Conservation (phyloP, 1,140 invertebrate species). For the Leucophenga varia region DNA sequence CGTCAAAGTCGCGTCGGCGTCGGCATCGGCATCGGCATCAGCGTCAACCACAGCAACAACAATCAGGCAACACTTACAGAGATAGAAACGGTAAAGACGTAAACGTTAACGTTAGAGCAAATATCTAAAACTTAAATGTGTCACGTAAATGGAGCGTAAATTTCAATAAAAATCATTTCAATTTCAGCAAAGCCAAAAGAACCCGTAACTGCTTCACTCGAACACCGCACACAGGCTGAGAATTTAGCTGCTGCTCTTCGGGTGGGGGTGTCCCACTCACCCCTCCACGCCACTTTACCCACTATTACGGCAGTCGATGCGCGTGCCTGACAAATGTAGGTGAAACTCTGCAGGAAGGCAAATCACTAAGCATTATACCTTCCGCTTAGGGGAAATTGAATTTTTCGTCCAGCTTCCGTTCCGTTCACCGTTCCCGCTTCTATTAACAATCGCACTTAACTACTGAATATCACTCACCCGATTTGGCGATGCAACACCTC, state of each 20-base stretch:
- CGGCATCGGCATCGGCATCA: too few species aligned
- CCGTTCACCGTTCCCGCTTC: slow-evolving; percentile 8
- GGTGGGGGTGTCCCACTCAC: too few species aligned
- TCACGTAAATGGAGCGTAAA: slow-evolving; percentile 54
- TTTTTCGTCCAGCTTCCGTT: slow-evolving; percentile 21
- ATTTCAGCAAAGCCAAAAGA: slow-evolving; percentile 42
- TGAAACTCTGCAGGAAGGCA: slow-evolving; percentile 20
- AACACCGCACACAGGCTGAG: too few species aligned
- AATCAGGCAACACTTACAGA: slow-evolving; percentile 31
- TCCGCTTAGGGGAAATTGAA: slow-evolving; percentile 47
- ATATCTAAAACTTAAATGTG: slow-evolving; percentile 53
- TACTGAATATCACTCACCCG: slow-evolving; percentile 60
- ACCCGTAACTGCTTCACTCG: slow-evolving; percentile 30
- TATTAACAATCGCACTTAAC: slow-evolving; percentile 18
- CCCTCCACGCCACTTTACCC: too few species aligned
- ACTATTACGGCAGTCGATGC: slow-evolving; percentile 4
- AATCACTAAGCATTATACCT: slow-evolving; percentile 45
- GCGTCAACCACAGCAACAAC: slow-evolving; percentile 22
- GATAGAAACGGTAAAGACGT: neutral
- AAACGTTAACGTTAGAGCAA: slow-evolving; percentile 26
- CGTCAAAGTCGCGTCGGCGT: too few species aligned
- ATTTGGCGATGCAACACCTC: slow-evolving; percentile 64
- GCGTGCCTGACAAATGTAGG: slow-evolving; percentile 26
- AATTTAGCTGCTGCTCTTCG: too few species aligned
- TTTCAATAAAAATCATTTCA: slow-evolving; percentile 55